Base-by-base conservation (phyloP, 1,140 invertebrate species). In the Carcinoscorpius rotundicauda region DNA sequence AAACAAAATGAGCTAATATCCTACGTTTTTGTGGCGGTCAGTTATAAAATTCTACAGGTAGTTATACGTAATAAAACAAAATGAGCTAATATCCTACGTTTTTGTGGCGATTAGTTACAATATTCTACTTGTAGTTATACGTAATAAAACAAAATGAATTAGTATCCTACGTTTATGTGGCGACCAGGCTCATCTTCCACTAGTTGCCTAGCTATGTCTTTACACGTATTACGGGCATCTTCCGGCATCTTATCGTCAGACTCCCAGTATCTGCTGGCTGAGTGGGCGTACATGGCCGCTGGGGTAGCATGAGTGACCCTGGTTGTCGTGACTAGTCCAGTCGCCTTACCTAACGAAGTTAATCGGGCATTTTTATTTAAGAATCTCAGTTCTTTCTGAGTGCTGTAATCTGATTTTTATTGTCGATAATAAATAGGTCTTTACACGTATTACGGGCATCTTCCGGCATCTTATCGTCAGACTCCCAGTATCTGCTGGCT, bases 301-400 rank as follows among this genome's bases (percentile, higher is more conserved):
- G 93, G 93, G 0, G 92, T 95, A 0, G 92, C 93, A 75, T 96
- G 91, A 0, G 92, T 95, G 0, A 97, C 85, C 63, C 90, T 81
- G 55, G 91, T 91, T 0, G 88, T 96, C 1, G 92, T 95, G 3
- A 96, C 89, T 60, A 97, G 85, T 49, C 93, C 93, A 3, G 75
- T 73, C n/a, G 72, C 73, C 64, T 76, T 77, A 49, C 76, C 78
- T 66, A 49, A 29, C 29, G 29, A 29, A 2, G 29, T 29, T 29
- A 29, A 29, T 29, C 29, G 29, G 29, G 29, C 29, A 29, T 29
- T 29, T 29, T 29, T 2, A 29, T 29, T 29, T 29, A 29, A 29
- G 29, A 29, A 29, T 29, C 29, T 29, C 29, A 29, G 29, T 29
- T 29, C 29, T 1, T 29, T 29, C 29, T 29, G 29, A 29, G 29